Evolutionary conservation across 2,113 vertebrate genomes (phyloP), one percentile per base, ranked within the genome.

Genomic region (Phylloscopus trochilus): DNA sequence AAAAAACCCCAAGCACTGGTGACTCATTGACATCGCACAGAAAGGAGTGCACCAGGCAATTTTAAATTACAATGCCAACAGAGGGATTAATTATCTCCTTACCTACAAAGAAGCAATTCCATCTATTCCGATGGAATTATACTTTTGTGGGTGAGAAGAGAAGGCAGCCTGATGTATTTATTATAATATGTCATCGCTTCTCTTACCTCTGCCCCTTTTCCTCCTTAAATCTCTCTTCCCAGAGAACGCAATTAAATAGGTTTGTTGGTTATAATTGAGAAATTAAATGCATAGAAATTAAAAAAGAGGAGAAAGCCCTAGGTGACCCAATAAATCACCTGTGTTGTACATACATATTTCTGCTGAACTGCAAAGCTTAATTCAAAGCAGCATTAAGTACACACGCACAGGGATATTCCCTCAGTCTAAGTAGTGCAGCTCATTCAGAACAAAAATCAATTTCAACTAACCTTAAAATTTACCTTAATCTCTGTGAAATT

Each of bases 391-490:
- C 67, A 46, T 86, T 56, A 86, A 84, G 56, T 53, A 59, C 37
- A 79, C 87, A 66, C 0, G 1, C 23, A 66, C 33, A 72, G 49
- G 79, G 80, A 47, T 62, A 64, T 74, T 78, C 73, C 75, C 87
- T 89, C 74, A 51, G 70, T 47, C 58, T 80, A 63, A 66, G 63
- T 9, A 92, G 52, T 13, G 5, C 82, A 94, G 89, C 85, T 95
- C 52, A 79, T 80, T 95, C 73, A 86, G 63, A 80, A 94, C 33
- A 84, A 87, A 96, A 95, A 93, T 90, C 30, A 13, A 51, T 94
- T 96, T 83, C 73, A 90, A 92, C 88, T 94, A 96, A 96, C 90
- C 86, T 96, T 76, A 96, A 96, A 76, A 91, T 95, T 96, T 97
- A 92, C 90, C 95, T 95, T 94, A 90, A 89, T 89, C 70, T 96